Percentiles rank a stretch among this genome's conserved stretches.
Evolutionary conservation across 1,140 invertebrate genomes (phyloP).

Genomic region (Eulimnadia texana): DNA sequence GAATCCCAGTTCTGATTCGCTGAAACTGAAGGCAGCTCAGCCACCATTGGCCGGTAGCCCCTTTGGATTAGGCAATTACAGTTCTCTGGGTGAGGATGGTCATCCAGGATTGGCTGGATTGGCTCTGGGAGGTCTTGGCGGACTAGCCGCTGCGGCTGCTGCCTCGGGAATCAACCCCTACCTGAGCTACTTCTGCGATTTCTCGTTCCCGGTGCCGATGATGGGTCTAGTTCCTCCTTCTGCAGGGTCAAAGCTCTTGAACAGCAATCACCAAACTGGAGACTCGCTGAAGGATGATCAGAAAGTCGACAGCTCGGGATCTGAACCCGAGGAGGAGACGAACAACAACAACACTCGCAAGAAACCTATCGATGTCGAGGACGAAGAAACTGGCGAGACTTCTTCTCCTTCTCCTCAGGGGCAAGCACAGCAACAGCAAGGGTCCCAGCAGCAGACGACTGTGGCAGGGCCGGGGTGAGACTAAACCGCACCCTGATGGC

Average conservation of each 20-base stretch:
- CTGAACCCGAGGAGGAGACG: neutral
- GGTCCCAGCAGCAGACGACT: too few species aligned
- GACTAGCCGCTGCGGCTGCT: constrained; percentile 14
- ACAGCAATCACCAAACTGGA: too few species aligned
- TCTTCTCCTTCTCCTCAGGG: too few species aligned
- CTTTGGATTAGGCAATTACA: neutral
- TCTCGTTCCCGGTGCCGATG: constrained; percentile 63
- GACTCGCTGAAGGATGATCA: neutral
- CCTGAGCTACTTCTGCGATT: constrained; percentile 58
- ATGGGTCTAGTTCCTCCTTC: neutral
- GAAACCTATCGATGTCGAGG: too few species aligned
- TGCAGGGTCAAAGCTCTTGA: too few species aligned
- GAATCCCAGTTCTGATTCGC: too few species aligned
- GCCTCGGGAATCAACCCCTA: constrained; percentile 44
- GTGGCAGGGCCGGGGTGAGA: neutral
- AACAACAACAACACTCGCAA: neutral
- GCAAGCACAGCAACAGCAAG: too few species aligned
- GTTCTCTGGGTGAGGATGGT: neutral
- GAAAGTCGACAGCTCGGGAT: neutral
- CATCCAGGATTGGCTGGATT: neutral
- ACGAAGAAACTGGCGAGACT: too few species aligned
- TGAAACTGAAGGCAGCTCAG: neutral
- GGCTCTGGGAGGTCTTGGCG: constrained; percentile 11
- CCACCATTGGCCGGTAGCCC: neutral
- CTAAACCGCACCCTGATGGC: neutral